Percentiles rank a stretch among this genome's conserved stretches.
Conservation (phyloP, 2,113 vertebrate genomes). For the Montifringilla adamsi region DNA sequence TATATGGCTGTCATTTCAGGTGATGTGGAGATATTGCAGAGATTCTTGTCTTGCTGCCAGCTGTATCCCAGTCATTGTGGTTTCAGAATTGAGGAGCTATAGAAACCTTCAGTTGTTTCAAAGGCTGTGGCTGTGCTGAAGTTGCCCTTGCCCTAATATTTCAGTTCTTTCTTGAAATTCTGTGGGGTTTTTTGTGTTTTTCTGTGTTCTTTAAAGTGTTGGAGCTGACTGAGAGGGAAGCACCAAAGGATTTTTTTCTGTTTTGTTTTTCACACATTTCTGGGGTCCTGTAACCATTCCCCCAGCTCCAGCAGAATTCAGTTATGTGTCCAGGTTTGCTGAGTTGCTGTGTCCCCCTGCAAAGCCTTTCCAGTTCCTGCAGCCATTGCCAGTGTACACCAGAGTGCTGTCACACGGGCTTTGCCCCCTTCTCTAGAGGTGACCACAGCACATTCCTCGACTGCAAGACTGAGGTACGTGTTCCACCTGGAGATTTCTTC, state of each 20-base stretch:
- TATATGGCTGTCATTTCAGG: neutral
- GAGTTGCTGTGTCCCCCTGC: neutral
- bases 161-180: neutral
- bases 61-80: neutral
- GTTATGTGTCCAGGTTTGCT: neutral
- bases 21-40: neutral
- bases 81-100: neutral
- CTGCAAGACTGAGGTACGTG: neutral
- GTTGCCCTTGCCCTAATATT: neutral
- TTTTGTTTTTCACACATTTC: neutral
- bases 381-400: neutral
- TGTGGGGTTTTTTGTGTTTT: accelerated
- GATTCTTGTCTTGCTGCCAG: neutral
- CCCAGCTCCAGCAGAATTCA: neutral
- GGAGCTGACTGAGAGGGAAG: neutral
- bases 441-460: accelerated
- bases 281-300: neutral
- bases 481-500: neutral
- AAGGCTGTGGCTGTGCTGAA: neutral
- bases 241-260: neutral
- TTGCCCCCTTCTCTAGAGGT: neutral
- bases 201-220: neutral
- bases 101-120: neutral
- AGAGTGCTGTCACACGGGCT: neutral
- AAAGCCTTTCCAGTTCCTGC: neutral